Percentiles rank a stretch among this genome's conserved stretches.
Evolutionary conservation across 2,797 vertebrate species (phyloP).

Genomic region (Gorsachius magnificus): DNA sequence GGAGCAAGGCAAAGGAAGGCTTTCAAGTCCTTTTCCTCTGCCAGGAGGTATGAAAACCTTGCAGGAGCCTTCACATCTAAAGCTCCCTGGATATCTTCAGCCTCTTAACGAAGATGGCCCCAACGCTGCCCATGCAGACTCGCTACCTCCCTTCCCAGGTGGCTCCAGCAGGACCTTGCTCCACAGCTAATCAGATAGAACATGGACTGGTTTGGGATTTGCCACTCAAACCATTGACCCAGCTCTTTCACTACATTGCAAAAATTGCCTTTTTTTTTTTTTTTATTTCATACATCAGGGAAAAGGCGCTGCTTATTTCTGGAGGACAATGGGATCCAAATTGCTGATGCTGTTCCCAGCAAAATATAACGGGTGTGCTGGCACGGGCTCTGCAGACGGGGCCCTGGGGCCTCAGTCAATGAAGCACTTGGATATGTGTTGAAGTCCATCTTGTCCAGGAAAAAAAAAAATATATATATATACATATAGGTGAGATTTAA

Average conservation of each 20-base stretch:
- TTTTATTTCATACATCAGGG: neutral
- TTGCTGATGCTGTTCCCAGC: neutral
- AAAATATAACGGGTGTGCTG: fast-evolving
- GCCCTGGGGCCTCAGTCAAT: neutral
- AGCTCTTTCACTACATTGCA: neutral
- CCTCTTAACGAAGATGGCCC: neutral
- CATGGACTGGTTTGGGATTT: neutral
- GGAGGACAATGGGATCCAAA: neutral
- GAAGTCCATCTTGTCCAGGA: neutral
- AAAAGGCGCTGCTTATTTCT: neutral
- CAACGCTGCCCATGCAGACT: neutral
- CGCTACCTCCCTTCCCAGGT: neutral
- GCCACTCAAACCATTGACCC: neutral
- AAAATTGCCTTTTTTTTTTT: neutral
- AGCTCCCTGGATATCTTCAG: neutral
- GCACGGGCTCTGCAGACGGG: neutral
- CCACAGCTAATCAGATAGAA: neutral
- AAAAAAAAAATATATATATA: neutral
- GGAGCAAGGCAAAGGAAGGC: neutral
- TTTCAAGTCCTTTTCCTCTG: neutral
- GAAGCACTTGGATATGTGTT: neutral
- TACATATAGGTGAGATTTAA: neutral
- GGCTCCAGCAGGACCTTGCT: neutral
- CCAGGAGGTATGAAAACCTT: neutral
- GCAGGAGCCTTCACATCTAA: neutral